Base-by-base conservation (phyloP, 1,140 invertebrate species). In the Lepidurus packardi region DNA sequence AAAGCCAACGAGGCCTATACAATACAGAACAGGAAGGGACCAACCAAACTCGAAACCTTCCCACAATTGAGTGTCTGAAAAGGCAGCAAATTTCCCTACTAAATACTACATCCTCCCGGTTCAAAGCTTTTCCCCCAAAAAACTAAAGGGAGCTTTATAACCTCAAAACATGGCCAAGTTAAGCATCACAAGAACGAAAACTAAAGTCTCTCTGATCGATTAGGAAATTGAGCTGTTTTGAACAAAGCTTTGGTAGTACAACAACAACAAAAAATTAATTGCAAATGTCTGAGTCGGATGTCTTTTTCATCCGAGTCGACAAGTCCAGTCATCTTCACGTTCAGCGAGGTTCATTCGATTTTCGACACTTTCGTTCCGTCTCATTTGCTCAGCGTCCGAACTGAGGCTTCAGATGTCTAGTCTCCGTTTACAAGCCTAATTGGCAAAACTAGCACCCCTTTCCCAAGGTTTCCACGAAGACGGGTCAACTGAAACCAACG, bases 371-470 rank as follows among this genome's bases (percentile, higher is more conserved):
- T 65, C 53, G 53, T 65, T 65, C 21, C 53, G 53, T 65, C 53
- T 65, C 53, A 65, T 65, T 65, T 65, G 53, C 53, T 65, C 53
- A 65, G 53, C 53, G 21, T 65, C 8, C 53, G 5, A 65, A n/a
- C 6, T 65, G 16, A n/a, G 5, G 16, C 53, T 65, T 65, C 21
- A 65, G 21, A 65, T 7, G 8, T 21, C 53, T n/a, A 21, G 8
- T 65, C 13, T n/a, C 16, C 16, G 53, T 65, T 65, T 65, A 65
- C 53, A 65, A 65, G 53, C 53, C 53, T 65, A 65, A 65, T 65
- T 65, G 53, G 53, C 13, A 65, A 65, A 16, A 65, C 53, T 65
- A 65, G 53, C 8, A 21, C 53, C n/a, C 13, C n/a, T 65, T 65
- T 65, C 53, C 53, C 53, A 65, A 65, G 21, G 0, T 11, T 65